Conservation (phyloP, 2,113 vertebrate genomes). For the Boleophthalmus pectinirostris region DNA sequence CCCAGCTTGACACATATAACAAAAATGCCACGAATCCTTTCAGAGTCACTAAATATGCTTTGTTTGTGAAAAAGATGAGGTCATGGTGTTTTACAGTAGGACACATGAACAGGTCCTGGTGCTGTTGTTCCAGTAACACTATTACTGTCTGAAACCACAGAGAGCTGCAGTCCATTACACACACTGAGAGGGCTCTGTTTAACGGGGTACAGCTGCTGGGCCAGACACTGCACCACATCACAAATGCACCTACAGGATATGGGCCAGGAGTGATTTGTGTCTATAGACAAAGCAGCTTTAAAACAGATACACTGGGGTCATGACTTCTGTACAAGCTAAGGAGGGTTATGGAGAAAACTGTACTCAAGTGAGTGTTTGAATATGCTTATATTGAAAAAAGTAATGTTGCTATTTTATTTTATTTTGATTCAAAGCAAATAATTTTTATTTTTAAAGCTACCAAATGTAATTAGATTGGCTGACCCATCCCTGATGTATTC, state of each 20-base stretch:
- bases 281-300: slow-evolving; percentile 22
- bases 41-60: not conserved
- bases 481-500: too few species aligned
- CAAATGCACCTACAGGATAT: slow-evolving; percentile 15
- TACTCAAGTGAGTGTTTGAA: too few species aligned
- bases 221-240: slow-evolving; percentile 13
- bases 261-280: slow-evolving; percentile 14
- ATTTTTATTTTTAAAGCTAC: too few species aligned
- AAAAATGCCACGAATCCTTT: not conserved
- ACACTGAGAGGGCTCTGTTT: not conserved
- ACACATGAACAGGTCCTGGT: not conserved
- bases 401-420: too few species aligned
- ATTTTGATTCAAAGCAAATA: too few species aligned
- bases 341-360: not conserved
- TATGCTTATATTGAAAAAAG: too few species aligned
- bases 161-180: not conserved
- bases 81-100: not conserved
- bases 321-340: slow-evolving; percentile 8
- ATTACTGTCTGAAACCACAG: slow-evolving; percentile 1
- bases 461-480: too few species aligned
- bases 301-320: slow-evolving; percentile 15
- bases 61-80: not conserved
- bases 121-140: not conserved
- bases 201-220: not conserved
- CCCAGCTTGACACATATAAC: too few species aligned